Percentiles rank a stretch among this genome's conserved stretches.
Conservation (phyloP, 2,113 vertebrate genomes). For the Corythornis cristatus region DNA sequence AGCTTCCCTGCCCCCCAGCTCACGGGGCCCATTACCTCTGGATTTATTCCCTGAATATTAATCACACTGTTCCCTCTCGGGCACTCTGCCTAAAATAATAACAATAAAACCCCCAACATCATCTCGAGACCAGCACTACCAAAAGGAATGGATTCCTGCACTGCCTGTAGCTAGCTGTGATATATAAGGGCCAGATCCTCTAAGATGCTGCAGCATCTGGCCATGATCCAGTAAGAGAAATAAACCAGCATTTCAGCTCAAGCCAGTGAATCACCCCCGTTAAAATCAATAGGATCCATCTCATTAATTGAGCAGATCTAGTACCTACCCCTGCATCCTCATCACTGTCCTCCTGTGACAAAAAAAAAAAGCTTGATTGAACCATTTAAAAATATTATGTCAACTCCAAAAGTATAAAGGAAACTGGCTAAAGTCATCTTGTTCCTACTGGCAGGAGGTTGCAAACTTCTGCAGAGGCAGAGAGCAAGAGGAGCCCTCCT, state of each 20-base stretch:
- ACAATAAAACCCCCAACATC: background rate
- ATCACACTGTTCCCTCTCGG: background rate
- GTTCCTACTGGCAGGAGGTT: background rate
- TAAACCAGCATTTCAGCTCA: background rate
- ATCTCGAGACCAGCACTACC: background rate
- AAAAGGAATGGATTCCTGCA: background rate
- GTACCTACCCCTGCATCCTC: background rate
- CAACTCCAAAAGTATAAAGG: background rate
- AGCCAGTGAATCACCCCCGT: background rate
- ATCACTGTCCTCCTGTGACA: background rate
- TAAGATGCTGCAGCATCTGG: conserved; percentile 1
- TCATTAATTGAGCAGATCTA: background rate
- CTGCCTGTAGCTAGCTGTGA: background rate
- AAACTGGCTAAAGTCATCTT: background rate
- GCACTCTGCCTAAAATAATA: background rate
- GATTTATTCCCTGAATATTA: conserved; percentile 1
- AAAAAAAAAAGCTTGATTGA: background rate
- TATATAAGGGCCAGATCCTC: background rate
- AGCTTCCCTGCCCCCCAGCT: background rate
- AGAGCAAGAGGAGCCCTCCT: background rate
- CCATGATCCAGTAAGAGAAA: background rate
- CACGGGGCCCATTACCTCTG: background rate
- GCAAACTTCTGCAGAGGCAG: background rate
- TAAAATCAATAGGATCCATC: conserved; percentile 5
- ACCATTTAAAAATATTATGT: background rate